Evolutionary conservation across 2,797 vertebrate genomes (phyloP).

Genomic region (Octomys mimax): DNA sequence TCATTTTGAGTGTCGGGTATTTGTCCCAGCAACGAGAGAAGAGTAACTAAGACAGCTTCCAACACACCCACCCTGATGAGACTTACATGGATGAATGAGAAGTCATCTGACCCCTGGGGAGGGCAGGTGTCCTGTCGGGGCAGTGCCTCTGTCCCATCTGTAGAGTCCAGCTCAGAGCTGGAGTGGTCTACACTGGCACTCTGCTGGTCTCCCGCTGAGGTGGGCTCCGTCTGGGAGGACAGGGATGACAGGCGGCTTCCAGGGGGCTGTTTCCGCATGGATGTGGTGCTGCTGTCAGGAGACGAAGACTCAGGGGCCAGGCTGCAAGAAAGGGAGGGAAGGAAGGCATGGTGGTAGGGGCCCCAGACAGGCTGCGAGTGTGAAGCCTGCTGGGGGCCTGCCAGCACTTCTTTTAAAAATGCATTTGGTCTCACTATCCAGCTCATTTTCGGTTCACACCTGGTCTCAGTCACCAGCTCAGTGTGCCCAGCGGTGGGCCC

Average conservation of each 20-base stretch:
- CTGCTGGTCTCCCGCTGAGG: constrained; percentile 83
- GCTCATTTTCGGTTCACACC: too few relatives aligned
- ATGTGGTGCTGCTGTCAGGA: constrained; percentile 69
- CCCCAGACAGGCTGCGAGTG: too few relatives aligned
- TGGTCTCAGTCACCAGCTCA: too few relatives aligned
- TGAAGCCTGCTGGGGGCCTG: rapidly evolving
- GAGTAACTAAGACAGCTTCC: too few relatives aligned
- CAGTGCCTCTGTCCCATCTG: constrained; percentile 82
- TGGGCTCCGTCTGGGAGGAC: constrained; percentile 85
- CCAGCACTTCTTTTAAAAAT: neutral
- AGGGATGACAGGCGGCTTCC: constrained; percentile 84
- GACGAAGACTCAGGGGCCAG: constrained; percentile 85
- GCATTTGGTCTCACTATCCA: too few relatives aligned
- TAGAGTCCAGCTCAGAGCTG: constrained; percentile 88
- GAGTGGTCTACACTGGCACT: constrained; percentile 87
- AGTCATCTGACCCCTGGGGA: constrained; percentile 77
- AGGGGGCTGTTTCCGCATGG: constrained; percentile 67
- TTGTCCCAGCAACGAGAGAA: too few relatives aligned
- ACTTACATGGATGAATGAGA: constrained; percentile 91
- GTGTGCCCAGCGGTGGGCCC: too few relatives aligned
- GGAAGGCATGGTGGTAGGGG: too few relatives aligned
- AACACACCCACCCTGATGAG: rapidly evolving
- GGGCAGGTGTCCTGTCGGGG: neutral
- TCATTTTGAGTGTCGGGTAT: too few relatives aligned
- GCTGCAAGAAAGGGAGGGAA: constrained; percentile 70